Evolutionary conservation across 2,113 vertebrate species (phyloP), one percentile per base, ranked within the genome.

Genomic region (Gambusia holbrooki): DNA sequence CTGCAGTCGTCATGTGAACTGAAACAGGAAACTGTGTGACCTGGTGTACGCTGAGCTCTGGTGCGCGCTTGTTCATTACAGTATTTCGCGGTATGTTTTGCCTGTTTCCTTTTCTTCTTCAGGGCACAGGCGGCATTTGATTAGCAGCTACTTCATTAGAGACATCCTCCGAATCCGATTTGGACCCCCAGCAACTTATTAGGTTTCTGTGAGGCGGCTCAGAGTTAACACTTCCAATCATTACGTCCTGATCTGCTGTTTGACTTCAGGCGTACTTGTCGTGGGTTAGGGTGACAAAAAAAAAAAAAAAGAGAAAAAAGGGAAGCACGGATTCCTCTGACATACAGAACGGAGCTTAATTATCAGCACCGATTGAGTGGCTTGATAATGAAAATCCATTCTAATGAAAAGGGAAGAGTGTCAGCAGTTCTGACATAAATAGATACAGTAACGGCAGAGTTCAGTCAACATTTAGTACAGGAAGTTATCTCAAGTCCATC

Each of bases 81-180:
- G 70, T 33, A 64, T 37, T 76, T 40, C 66, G 17, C 27, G 15
- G 8, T 33, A 11, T n/a, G 32, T 65, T 69, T 69, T 62, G 35
- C 27, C 68, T 63, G 17, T 33, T 35, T 30, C 17, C 45, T 3
- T 62, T 58, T 60, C 35, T 69, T 45, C 35, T 71, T 45, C 45
- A 14, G 66, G 42, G 62, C 62, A 62, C 71, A 51, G 42, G 15
- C 35, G 32, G 66, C 15, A 42, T 29, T 48, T 28, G 35, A 71
- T 73, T 58, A 62, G 27, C 22, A 69, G 32, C 37, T 58, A 22
- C 70, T 82, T 75, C 51, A 40, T 73, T 71, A 73, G 32, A 62
- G 33, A 29, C 64, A 37, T 58, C 73, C n/a, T 66, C 45, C 70
- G 64, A 74, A 64, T 78, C 63, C 40, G 76, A 73, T 25, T 17